Evolutionary conservation across 2,888 invertebrate genomes (phyloP), one percentile per base, ranked within the genome.

Genomic region (Timema podura): DNA sequence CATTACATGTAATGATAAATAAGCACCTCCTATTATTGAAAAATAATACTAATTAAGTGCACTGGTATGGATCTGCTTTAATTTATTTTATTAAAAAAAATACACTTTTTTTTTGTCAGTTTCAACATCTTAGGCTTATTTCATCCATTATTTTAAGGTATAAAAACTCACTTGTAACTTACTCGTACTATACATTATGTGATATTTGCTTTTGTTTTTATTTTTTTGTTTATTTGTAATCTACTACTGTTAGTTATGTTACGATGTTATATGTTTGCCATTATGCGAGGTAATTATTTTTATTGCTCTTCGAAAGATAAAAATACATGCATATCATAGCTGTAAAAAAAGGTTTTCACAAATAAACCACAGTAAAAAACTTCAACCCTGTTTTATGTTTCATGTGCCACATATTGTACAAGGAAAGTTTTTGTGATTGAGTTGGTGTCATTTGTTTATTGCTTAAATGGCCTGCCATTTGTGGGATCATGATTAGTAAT

Each of bases 261-360:
- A 61, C 7, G 72, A 73, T 72, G 73, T 74, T 74, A 77, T 57
- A 57, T 79, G 83, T 83, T 83, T 83, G 83, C 84, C 84, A 85
- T 85, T 85, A 85, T 84, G 85, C 83, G 83, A 84, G 68, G 72
- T 74, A 30, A 72, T 84, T 83, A 84, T 84, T 84, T 84, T 81
- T 81, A 75, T 45, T 75, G 75, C 76, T 79, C 81, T 85, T 88
- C 87, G 87, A 61, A 87, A 87, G 88, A 86, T 87, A 89, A 88
- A 87, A 30, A 30, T 30, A 82, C 89, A 91, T 91, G 92, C 92
- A 92, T 92, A 92, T 92, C 91, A 92, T 92, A 92, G 91, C 89
- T 91, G 91, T 92, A 91, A 91, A 89, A 88, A 89, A 88, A 86
- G 86, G 88, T 89, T 88, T 89, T 89, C 89, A 89, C 88, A 89